phyloP scores from a whole-genome alignment of 1,140 invertebrate genomes.

The Bombus polaris region DNA sequence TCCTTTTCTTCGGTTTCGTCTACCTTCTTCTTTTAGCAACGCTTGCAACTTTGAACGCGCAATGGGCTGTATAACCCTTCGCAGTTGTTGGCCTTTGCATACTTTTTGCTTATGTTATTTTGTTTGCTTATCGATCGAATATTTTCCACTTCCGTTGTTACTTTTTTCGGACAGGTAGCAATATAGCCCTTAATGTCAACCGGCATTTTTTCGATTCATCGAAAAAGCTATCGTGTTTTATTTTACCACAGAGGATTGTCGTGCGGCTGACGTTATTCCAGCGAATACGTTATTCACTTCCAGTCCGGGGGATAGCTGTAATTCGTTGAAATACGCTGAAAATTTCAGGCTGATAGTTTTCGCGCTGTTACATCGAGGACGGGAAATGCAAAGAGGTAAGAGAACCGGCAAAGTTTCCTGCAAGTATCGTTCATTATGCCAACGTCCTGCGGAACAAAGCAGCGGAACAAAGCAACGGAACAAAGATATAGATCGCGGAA shows the following conservation, averaged over 20 bases:
- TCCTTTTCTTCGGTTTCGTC: too few relatives aligned
- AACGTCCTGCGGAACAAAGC: neutral
- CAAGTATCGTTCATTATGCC: conserved; percentile 55
- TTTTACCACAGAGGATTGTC: neutral
- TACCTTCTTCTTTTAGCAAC: too few relatives aligned
- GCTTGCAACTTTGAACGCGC: too few relatives aligned
- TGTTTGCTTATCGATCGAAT: neutral
- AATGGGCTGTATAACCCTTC: neutral
- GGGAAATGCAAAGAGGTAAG: neutral
- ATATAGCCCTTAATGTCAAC: neutral
- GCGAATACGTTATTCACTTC: conserved; percentile 28
- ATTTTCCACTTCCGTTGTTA: neutral
- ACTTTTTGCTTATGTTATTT: conserved; percentile 25
- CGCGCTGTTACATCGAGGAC: conserved; percentile 5
- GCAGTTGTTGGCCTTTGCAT: neutral
- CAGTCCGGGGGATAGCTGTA: neutral
- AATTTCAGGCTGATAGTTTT: conserved; percentile 8
- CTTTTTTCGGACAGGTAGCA: neutral
- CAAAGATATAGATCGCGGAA: conserved; percentile 30
- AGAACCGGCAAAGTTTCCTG: conserved; percentile 36
- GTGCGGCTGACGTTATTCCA: neutral
- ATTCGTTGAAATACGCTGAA: neutral
- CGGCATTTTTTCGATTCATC: neutral
- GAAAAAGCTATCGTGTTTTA: neutral
- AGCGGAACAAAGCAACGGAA: conserved; percentile 7